These are phyloP conservation scores for Cynodonichthys magdalenae DNA, from an alignment of 2,797 vertebrate species.

Conservation along the genomic window DNA sequence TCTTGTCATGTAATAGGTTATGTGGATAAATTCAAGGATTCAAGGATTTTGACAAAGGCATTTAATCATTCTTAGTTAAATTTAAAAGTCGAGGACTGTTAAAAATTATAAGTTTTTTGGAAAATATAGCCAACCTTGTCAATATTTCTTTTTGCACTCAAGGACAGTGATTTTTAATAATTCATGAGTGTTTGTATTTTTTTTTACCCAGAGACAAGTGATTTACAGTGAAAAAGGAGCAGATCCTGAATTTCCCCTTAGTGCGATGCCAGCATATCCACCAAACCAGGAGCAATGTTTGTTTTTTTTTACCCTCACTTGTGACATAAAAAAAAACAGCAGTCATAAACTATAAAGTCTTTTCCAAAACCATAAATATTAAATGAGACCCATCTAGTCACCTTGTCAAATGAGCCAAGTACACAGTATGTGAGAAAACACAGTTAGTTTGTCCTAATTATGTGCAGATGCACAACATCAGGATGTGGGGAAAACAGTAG, in stretches of 20 bases:
- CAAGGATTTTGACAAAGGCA: constrained; percentile 23
- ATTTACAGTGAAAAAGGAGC: constrained; percentile 52
- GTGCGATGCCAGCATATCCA: constrained; percentile 24
- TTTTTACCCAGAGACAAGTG: constrained; percentile 26
- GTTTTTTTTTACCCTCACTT: constrained; percentile 11
- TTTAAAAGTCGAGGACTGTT: constrained; percentile 24
- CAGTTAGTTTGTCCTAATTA: constrained; percentile 35
- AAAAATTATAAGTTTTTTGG: constrained; percentile 24
- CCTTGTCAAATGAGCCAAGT: constrained; percentile 48
- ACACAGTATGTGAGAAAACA: constrained; percentile 20
- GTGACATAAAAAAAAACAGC: constrained; percentile 31
- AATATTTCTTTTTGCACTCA: constrained; percentile 53
- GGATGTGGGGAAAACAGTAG: constrained; percentile 7
- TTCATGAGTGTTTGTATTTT: constrained; percentile 53
- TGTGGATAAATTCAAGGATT: constrained; percentile 11
- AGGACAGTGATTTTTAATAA: constrained; percentile 69
- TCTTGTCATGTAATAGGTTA: not conserved
- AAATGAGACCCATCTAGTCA: constrained; percentile 38
- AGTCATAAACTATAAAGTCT: constrained; percentile 15
- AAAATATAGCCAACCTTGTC: constrained; percentile 54
- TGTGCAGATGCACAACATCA: constrained; percentile 9
- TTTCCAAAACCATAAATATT: constrained; percentile 49
- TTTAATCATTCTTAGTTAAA: constrained; percentile 15
- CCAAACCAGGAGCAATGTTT: constrained; percentile 14
- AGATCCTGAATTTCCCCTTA: constrained; percentile 38